Percentiles rank a stretch among this genome's conserved stretches.
Evolutionary conservation across 2,797 vertebrate species (phyloP).

Genomic region (Sphenopsis melanotis): DNA sequence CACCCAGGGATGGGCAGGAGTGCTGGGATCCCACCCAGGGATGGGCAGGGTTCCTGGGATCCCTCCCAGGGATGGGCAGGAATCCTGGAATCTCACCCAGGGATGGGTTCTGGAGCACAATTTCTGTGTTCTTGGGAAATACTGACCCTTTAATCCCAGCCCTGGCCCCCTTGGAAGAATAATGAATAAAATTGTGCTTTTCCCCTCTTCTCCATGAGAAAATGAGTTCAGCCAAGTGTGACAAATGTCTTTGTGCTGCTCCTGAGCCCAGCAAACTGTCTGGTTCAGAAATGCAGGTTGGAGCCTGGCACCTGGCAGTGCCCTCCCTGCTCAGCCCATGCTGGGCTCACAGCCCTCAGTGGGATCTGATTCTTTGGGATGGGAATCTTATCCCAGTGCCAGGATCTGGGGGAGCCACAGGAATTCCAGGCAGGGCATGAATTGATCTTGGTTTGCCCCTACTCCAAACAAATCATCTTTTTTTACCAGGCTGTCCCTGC

Average conservation of each 20-base stretch:
- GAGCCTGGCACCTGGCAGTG: not conserved
- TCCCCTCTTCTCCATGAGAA: not conserved
- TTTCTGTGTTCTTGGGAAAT: not conserved
- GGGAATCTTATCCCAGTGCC: not conserved
- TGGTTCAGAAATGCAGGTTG: not conserved
- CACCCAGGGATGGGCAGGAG: not conserved
- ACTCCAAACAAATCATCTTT: not conserved
- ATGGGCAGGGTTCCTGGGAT: not conserved
- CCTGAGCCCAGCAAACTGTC: fast-evolving
- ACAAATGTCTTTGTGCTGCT: not conserved
- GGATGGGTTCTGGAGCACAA: not conserved
- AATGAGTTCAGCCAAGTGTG: not conserved
- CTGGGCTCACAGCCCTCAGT: not conserved
- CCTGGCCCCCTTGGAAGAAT: not conserved
- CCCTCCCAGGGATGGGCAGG: not conserved
- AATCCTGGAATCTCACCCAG: not conserved
- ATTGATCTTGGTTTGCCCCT: not conserved
- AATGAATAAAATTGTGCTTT: not conserved
- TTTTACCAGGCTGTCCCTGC: not conserved
- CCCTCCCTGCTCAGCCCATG: not conserved
- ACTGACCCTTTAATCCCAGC: fast-evolving
- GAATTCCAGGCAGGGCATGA: not conserved
- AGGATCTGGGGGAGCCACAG: not conserved
- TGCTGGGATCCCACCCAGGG: not conserved
- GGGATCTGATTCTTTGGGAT: not conserved